These are phyloP conservation scores for Parotocinclus haroldoi DNA, from an alignment of 2,797 vertebrate genomes.

Conservation along the genomic window DNA sequence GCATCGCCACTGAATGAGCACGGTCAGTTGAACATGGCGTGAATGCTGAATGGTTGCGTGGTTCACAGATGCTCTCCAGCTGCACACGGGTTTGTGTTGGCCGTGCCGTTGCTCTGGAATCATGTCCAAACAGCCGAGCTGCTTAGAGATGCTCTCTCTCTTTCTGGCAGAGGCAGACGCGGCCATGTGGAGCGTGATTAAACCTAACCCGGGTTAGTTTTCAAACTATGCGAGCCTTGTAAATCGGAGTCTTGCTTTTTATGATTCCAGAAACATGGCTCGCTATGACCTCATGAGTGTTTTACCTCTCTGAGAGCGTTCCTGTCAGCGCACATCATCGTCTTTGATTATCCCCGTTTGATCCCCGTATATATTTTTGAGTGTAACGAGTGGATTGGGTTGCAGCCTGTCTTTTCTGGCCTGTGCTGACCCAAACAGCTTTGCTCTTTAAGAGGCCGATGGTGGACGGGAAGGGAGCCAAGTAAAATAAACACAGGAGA, in stretches of 20 bases:
- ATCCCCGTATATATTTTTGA: conserved; percentile 39
- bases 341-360: conserved; percentile 38
- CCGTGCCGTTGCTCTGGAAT: conserved; percentile 26
- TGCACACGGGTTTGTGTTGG: conserved; percentile 29
- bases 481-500: conserved; percentile 73
- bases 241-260: conserved; percentile 19
- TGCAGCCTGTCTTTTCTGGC: conserved; percentile 39
- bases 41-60: conserved; percentile 48
- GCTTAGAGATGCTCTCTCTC: conserved; percentile 9
- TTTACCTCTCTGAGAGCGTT: conserved; percentile 18
- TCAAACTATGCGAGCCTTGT: conserved; percentile 12
- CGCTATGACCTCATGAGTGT: conserved; percentile 36
- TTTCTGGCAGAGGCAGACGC: conserved; percentile 11
- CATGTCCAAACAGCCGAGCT: conserved; percentile 21
- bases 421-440: conserved; percentile 43
- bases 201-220: conserved; percentile 24
- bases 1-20: conserved; percentile 6
- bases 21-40: conserved; percentile 8
- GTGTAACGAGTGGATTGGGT: conserved; percentile 36
- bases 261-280: conserved; percentile 23
- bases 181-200: conserved; percentile 27
- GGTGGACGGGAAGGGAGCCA: conserved; percentile 61
- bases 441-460: conserved; percentile 63
- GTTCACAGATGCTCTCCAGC: conserved; percentile 67
- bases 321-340: conserved; percentile 10